These are phyloP conservation scores for Acronicta leporina DNA, from an alignment of 2,888 invertebrate genomes.

Conservation along the genomic window DNA sequence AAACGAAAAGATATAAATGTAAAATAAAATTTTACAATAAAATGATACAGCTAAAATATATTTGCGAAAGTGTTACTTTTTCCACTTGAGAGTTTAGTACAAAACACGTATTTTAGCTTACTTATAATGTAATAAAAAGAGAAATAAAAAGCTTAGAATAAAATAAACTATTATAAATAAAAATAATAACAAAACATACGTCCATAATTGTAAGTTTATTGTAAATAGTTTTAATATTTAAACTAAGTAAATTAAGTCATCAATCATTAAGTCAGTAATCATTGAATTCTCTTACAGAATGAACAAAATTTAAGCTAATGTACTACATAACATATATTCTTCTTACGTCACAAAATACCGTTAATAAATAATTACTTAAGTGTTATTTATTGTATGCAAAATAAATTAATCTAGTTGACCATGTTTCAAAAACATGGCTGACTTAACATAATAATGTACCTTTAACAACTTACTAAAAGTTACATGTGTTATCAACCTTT, in stretches of 20 bases:
- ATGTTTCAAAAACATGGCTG: too few relatives aligned
- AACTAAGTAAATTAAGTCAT: constrained; percentile 23
- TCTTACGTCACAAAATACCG: too few relatives aligned
- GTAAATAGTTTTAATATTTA: constrained; percentile 50
- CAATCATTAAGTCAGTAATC: too few relatives aligned
- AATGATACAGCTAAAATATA: constrained; percentile 16
- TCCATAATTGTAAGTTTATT: constrained; percentile 47
- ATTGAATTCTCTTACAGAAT: constrained; percentile 23
- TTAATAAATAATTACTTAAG: too few relatives aligned
- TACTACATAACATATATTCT: too few relatives aligned
- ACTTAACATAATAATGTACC: too few relatives aligned
- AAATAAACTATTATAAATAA: constrained; percentile 17
- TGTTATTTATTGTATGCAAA: too few relatives aligned
- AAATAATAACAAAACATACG: constrained; percentile 31
- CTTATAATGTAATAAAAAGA: constrained; percentile 22
- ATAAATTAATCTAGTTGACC: too few relatives aligned
- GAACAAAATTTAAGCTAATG: background rate
- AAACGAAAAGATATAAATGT: constrained; percentile 43
- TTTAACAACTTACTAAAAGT: too few relatives aligned
- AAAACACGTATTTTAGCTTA: constrained; percentile 40
- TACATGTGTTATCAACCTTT: too few relatives aligned
- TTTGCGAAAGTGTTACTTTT: constrained; percentile 35
- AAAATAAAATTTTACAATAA: constrained; percentile 50
- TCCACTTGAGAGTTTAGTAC: constrained; percentile 47
- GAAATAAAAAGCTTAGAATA: constrained; percentile 24